phyloP scores from a whole-genome alignment of 2,888 invertebrate species.

The Caenorhabditis panamensis region DNA sequence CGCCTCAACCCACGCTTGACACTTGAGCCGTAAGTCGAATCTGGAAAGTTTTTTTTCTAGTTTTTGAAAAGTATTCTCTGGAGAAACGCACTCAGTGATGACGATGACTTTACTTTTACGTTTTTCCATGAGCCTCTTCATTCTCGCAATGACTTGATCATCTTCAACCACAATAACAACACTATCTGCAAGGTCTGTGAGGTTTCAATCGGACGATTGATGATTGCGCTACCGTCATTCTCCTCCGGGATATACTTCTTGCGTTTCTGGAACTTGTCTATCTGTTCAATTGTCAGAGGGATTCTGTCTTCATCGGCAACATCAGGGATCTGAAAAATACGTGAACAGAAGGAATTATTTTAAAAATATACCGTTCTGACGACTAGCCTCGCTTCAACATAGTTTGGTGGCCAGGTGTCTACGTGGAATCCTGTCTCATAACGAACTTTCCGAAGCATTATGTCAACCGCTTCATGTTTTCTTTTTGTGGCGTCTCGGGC shows the following conservation, averaged over 20 bases:
- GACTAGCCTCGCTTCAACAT: background rate
- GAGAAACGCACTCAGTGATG: slow-evolving; percentile 1
- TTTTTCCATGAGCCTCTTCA: background rate
- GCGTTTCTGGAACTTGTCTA: slow-evolving; percentile 8
- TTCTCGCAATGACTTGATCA: background rate
- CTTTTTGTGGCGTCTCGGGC: no score
- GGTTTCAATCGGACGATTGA: no score
- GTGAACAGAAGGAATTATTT: background rate
- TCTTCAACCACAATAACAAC: background rate
- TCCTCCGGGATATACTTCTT: background rate
- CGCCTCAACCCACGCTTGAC: background rate
- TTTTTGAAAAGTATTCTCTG: background rate
- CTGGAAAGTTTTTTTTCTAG: background rate
- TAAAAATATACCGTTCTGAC: background rate
- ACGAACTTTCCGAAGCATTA: background rate
- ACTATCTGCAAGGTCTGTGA: slow-evolving; percentile 16
- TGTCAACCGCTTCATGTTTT: background rate
- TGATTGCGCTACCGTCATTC: background rate
- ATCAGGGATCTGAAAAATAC: background rate
- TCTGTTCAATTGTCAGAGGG: background rate
- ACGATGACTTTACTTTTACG: background rate
- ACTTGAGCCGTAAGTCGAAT: background rate
- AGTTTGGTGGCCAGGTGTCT: slow-evolving; percentile 21
- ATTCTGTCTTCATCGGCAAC: background rate
- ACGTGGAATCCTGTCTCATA: slow-evolving; percentile 14